Percentiles rank a stretch among this genome's conserved stretches.
Evolutionary conservation across 2,888 invertebrate genomes (phyloP).

Genomic region (Lymantria monacha): DNA sequence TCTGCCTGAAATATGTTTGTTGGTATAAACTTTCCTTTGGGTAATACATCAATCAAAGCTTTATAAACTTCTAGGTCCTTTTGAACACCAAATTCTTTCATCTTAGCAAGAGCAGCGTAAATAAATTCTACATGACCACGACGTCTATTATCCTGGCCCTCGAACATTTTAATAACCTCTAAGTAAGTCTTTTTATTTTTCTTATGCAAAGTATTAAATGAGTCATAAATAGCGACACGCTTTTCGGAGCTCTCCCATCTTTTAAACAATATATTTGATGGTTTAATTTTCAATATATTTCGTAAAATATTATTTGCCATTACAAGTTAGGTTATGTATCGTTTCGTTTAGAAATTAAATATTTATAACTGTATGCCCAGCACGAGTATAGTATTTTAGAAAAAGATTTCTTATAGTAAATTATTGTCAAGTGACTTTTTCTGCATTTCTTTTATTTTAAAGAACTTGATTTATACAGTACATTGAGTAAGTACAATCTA

Average conservation of each 20-base stretch:
- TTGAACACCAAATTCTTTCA: constrained; percentile 95
- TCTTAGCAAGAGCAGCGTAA: constrained; percentile 91
- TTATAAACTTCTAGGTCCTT: constrained; percentile 94
- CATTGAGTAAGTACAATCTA: too few species aligned
- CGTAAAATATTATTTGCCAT: constrained; percentile 63
- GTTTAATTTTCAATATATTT: constrained; percentile 50
- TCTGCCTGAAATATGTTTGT: constrained; percentile 92
- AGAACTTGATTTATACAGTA: too few species aligned
- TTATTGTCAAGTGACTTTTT: too few species aligned
- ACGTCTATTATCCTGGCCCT: constrained; percentile 85
- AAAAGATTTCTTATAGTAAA: not conserved
- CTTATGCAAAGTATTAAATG: constrained; percentile 72
- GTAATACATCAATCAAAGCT: constrained; percentile 91
- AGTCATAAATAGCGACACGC: constrained; percentile 61
- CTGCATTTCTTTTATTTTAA: too few species aligned
- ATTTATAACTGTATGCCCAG: too few species aligned
- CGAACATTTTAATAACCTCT: constrained; percentile 88
- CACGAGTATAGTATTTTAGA: too few species aligned
- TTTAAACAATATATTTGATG: constrained; percentile 45
- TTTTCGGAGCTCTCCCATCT: constrained; percentile 68
- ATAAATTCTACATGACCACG: constrained; percentile 97
- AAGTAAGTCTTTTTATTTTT: constrained; percentile 87
- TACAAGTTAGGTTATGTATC: constrained; percentile 43
- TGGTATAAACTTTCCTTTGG: constrained; percentile 94
- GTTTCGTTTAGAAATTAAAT: not conserved